These are phyloP conservation scores for Torymus tubicola DNA, from an alignment of 2,888 invertebrate genomes.

Conservation along the genomic window DNA sequence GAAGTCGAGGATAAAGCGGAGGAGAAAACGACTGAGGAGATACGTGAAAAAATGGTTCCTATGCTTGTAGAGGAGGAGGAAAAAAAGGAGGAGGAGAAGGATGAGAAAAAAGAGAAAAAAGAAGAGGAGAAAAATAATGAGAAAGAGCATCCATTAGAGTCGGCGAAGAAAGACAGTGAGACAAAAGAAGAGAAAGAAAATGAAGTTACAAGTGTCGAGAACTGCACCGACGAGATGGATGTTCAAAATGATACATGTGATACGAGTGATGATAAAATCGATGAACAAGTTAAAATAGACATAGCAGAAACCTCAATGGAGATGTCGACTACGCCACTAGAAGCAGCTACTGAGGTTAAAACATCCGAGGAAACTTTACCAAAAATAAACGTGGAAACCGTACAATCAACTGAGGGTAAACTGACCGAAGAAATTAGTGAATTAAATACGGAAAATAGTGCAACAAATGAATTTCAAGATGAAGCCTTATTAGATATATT, in stretches of 20 bases:
- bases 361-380: neutral
- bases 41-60: constrained; percentile 53
- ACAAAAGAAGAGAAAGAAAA: too few species aligned
- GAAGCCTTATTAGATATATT: constrained; percentile 48
- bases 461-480: constrained; percentile 3
- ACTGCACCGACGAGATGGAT: too few species aligned
- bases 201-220: too few species aligned
- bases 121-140: constrained; percentile 11
- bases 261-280: neutral
- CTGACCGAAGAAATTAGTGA: neutral
- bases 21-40: constrained; percentile 21
- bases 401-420: neutral
- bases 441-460: neutral
- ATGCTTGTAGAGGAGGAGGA: neutral
- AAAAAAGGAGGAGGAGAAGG: neutral
- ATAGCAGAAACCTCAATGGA: neutral
- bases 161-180: too few species aligned
- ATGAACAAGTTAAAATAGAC: neutral
- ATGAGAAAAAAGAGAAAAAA: too few species aligned
- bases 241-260: constrained; percentile 31
- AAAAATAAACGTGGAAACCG: constrained; percentile 8
- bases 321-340: neutral
- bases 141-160: neutral
- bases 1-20: constrained; percentile 10
- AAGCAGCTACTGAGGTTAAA: neutral